Evolutionary conservation across 2,113 vertebrate genomes (phyloP).

Genomic region (Danionella cerebrum): DNA sequence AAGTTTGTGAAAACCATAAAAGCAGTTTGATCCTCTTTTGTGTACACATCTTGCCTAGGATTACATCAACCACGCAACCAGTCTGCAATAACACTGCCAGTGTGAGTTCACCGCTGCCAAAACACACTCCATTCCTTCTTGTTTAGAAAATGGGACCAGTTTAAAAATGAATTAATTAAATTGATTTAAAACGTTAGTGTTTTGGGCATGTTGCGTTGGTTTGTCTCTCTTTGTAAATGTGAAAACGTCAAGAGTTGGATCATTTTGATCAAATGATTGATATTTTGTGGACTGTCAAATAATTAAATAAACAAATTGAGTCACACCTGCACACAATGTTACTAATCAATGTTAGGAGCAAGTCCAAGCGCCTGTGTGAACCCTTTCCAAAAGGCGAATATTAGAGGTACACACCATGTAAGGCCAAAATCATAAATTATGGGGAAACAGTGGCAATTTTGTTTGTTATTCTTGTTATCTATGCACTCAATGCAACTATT

Average conservation of each 20-base stretch:
- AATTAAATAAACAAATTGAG: too few relatives aligned
- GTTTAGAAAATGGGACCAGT: slow-evolving; percentile 21
- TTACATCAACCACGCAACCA: slow-evolving; percentile 22
- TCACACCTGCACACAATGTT: too few relatives aligned
- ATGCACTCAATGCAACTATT: too few relatives aligned
- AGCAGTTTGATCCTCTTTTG: slow-evolving; percentile 11
- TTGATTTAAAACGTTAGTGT: too few relatives aligned
- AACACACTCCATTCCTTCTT: background rate
- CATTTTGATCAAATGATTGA: too few relatives aligned
- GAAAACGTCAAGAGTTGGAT: background rate
- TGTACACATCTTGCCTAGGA: slow-evolving; percentile 14
- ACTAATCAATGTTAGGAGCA: too few relatives aligned
- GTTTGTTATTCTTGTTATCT: too few relatives aligned
- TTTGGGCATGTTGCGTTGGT: slow-evolving; percentile 1
- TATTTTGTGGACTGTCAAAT: background rate
- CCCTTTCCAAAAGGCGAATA: too few relatives aligned
- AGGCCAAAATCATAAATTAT: too few relatives aligned
- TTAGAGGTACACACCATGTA: too few relatives aligned
- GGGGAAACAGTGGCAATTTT: too few relatives aligned
- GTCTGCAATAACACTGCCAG: slow-evolving; percentile 38
- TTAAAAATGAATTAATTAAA: background rate
- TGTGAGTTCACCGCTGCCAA: slow-evolving; percentile 18
- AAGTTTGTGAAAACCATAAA: background rate
- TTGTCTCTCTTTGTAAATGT: slow-evolving; percentile 6
- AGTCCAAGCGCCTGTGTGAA: too few relatives aligned